phyloP scores from a whole-genome alignment of 1,140 invertebrate genomes.

The Trialeurodes vaporariorum region DNA sequence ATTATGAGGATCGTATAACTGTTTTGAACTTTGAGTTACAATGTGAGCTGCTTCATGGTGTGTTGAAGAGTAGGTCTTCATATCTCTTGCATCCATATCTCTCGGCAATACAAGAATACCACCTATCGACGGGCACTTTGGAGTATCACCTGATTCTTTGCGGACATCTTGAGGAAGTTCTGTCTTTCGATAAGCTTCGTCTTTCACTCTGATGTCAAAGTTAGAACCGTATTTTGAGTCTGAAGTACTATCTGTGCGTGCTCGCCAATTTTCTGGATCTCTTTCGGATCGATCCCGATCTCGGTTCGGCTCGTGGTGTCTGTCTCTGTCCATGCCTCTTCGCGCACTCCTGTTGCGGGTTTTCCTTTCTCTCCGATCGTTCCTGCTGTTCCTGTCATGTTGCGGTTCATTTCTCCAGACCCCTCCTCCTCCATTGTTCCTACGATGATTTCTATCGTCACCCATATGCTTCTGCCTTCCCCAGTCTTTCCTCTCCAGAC shows the following conservation, averaged over 20 bases:
- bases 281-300: not conserved
- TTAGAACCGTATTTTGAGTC: not conserved
- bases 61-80: not conserved
- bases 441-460: not conserved
- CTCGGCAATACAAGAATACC: not conserved
- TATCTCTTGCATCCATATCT: slow-evolving; percentile 6
- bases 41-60: not conserved
- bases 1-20: slow-evolving; percentile 53
- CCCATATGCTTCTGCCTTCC: not conserved
- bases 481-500: not conserved
- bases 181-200: not conserved
- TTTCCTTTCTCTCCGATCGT: not conserved
- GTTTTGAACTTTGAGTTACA: not conserved
- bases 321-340: not conserved
- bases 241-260: not conserved
- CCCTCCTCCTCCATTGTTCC: not conserved
- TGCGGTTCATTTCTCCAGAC: not conserved
- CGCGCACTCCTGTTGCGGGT: not conserved
- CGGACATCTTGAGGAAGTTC: not conserved
- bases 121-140: not conserved
- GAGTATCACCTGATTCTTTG: not conserved
- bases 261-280: not conserved
- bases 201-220: not conserved
- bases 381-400: not conserved
- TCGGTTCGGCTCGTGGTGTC: not conserved